These are phyloP conservation scores for Tupaia chinensis DNA, from an alignment of 2,113 vertebrate genomes.

Conservation along the genomic window DNA sequence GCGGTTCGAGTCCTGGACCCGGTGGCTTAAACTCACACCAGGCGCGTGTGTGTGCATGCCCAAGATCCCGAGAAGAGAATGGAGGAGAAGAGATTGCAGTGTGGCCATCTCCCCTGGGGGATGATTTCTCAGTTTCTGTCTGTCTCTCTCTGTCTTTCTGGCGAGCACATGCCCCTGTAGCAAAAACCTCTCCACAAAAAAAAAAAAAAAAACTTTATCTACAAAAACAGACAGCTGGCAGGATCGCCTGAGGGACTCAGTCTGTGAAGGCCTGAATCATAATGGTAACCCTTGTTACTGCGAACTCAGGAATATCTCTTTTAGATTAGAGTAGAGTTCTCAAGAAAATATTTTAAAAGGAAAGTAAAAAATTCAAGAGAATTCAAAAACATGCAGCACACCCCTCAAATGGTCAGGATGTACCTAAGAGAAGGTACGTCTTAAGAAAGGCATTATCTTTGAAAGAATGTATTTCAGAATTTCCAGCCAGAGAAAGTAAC, in stretches of 20 bases:
- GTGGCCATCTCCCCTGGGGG: no score
- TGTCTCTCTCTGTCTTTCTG: no score
- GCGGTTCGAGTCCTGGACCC: no score
- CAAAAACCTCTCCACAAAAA: no score
- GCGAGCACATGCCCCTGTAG: no score
- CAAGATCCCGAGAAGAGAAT: no score
- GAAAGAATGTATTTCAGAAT: not conserved
- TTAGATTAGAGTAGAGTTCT: not conserved
- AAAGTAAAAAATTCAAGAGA: constrained; percentile 4
- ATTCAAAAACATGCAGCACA: not conserved
- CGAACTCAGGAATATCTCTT: not conserved
- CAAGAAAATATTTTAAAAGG: not conserved
- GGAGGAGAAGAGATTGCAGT: no score
- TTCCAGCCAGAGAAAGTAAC: not conserved
- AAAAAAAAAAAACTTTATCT: not conserved
- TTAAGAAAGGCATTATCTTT: not conserved
- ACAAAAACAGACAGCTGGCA: not conserved
- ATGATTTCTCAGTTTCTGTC: no score
- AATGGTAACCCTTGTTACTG: not conserved
- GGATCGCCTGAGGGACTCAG: not conserved
- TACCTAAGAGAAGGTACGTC: not conserved
- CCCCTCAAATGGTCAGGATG: not conserved
- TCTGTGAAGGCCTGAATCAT: not conserved
- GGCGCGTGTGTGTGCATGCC: no score
- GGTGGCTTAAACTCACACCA: no score